A percentile compares a stretch with the other conserved stretches of the same genome.
Evolutionary conservation across 2,888 invertebrate species (phyloP).

Genomic region (Deilephila porcellus): DNA sequence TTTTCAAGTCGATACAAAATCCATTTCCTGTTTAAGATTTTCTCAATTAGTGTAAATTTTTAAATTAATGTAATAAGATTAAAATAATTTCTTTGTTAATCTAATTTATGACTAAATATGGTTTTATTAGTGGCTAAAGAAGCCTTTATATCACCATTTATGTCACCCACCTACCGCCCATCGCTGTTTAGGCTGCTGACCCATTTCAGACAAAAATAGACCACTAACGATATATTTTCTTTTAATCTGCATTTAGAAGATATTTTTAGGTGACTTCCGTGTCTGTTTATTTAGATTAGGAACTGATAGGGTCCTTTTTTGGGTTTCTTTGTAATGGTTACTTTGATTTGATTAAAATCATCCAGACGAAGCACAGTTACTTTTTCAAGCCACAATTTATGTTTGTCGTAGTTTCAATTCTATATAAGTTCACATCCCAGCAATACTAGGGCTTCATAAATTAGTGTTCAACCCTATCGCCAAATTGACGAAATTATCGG

Average conservation of each 20-base stretch:
- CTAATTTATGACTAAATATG: neutral
- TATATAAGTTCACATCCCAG: too few species aligned
- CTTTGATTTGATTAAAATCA: too few species aligned
- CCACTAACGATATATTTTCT: neutral
- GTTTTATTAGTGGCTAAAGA: neutral
- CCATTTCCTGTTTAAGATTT: neutral
- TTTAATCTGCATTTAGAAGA: neutral
- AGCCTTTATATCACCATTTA: conserved; percentile 1
- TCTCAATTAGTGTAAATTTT: neutral
- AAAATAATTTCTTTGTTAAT: neutral
- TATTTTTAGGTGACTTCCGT: neutral
- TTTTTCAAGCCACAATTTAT: too few species aligned
- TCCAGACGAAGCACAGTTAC: too few species aligned
- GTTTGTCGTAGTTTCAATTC: too few species aligned
- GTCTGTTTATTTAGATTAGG: too few species aligned
- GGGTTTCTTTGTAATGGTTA: too few species aligned
- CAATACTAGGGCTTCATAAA: too few species aligned
- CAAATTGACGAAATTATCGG: too few species aligned
- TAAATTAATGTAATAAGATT: neutral
- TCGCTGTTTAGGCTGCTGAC: neutral
- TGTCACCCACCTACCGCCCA: neutral
- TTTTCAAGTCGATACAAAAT: neutral
- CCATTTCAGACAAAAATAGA: neutral
- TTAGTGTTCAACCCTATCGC: too few species aligned
- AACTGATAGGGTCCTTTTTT: too few species aligned